phyloP scores from a whole-genome alignment of 2,797 vertebrate species.

The Pelobates cultripes region DNA sequence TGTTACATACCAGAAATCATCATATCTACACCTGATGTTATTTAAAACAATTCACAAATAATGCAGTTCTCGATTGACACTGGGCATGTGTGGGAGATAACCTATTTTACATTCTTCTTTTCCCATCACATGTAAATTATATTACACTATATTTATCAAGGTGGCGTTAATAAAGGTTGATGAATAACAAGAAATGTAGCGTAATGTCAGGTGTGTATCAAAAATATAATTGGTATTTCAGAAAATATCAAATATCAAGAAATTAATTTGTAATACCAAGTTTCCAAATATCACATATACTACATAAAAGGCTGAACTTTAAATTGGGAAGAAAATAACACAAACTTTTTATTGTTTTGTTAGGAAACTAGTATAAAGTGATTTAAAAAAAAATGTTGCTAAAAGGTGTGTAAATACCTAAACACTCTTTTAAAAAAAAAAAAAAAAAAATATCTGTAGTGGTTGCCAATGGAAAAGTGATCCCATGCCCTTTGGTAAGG shows the following conservation, averaged over 20 bases:
- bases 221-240: not conserved
- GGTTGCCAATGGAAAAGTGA: no score
- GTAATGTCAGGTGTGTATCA: conserved; percentile 1
- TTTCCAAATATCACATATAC: not conserved
- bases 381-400: no score
- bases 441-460: no score
- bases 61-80: conserved; percentile 27
- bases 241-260: conserved; percentile 15
- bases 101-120: conserved; percentile 19
- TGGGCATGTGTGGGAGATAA: conserved; percentile 21
- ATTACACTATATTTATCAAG: conserved; percentile 32
- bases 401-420: no score
- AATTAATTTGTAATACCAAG: not conserved
- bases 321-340: no score
- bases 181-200: conserved; percentile 4
- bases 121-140: conserved; percentile 18
- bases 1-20: conserved; percentile 32
- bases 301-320: not conserved
- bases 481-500: no score
- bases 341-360: no score
- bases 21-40: conserved; percentile 21
- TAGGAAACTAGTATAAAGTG: no score
- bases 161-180: conserved; percentile 1
- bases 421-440: no score
- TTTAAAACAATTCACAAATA: not conserved